Percentiles rank a stretch among this genome's conserved stretches.
Conservation (phyloP, 1,140 invertebrate genomes). For the Drosophila trapezifrons region DNA sequence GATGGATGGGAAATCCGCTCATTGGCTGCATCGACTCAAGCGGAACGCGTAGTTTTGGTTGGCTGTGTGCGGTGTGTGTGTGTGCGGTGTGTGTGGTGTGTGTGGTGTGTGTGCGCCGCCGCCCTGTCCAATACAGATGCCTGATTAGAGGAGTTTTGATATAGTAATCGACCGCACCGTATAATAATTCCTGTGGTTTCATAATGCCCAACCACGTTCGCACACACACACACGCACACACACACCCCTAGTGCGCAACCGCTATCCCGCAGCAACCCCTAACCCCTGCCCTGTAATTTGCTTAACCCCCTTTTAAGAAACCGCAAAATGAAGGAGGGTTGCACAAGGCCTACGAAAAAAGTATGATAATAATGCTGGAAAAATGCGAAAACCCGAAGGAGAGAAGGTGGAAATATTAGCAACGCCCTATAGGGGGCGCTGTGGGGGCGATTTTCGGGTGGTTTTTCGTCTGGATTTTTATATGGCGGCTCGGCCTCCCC, state of each 20-base stretch:
- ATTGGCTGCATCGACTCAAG: conserved; percentile 44
- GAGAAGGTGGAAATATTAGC: conserved; percentile 38
- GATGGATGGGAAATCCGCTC: conserved; percentile 37
- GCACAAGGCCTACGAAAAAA: conserved; percentile 24
- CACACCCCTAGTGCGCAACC: conserved; percentile 69
- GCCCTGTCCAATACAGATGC: conserved; percentile 34
- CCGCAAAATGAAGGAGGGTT: conserved; percentile 75
- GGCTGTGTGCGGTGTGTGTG: conserved; percentile 56
- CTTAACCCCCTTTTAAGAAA: conserved; percentile 43
- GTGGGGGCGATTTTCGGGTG: conserved; percentile 27
- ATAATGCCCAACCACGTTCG: conserved; percentile 74
- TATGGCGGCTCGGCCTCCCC: background rate
- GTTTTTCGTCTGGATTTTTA: conserved; percentile 1
- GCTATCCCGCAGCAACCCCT: conserved; percentile 52
- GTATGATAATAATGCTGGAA: conserved; percentile 19
- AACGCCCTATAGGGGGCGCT: conserved; percentile 26
- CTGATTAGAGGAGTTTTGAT: conserved; percentile 75
- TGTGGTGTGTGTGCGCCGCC: conserved; percentile 19
- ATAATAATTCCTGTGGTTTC: conserved; percentile 83
- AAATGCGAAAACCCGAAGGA: conserved; percentile 34
- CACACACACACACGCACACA: conserved; percentile 29
- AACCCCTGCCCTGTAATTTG: conserved; percentile 15
- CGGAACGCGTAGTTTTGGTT: conserved; percentile 54
- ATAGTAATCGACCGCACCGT: conserved; percentile 82
- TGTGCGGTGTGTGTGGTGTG: conserved; percentile 9